Conservation (phyloP, 2,888 invertebrate species). For the Ophion obscuratus region DNA sequence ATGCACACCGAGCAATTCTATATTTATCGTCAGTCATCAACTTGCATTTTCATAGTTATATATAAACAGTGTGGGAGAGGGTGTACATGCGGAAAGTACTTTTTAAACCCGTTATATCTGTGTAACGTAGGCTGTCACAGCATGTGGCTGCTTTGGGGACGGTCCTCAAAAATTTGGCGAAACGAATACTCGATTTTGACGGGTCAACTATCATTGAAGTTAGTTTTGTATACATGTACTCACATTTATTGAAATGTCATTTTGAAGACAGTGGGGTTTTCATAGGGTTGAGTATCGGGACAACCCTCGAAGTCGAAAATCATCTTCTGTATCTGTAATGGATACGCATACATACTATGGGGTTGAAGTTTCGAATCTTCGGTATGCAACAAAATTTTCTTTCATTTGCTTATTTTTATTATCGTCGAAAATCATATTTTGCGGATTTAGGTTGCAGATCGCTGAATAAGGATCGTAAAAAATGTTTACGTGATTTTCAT, state of each 20-base stretch:
- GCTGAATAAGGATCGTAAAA: no score
- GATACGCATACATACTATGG: not conserved
- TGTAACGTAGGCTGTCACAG: not conserved
- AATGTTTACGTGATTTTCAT: no score
- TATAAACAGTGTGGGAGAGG: conserved; percentile 6
- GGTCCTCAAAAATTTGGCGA: not conserved
- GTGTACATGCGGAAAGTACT: not conserved
- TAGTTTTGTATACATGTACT: not conserved
- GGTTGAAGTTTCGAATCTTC: no score
- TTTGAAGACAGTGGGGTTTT: not conserved
- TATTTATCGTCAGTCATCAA: conserved; percentile 71
- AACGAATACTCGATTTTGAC: not conserved
- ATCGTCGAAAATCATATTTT: no score
- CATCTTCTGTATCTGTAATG: not conserved
- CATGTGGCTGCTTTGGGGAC: not conserved
- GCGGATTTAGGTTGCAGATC: no score
- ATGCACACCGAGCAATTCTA: conserved; percentile 68
- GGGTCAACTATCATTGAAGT: not conserved
- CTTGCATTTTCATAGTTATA: conserved; percentile 50
- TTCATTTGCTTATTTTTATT: no score
- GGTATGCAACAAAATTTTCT: no score
- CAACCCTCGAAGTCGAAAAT: not conserved
- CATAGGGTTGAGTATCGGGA: not conserved
- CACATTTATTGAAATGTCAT: not conserved
- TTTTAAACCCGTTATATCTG: not conserved